A percentile compares a stretch with the other conserved stretches of the same genome.
Evolutionary conservation across 2,888 invertebrate genomes (phyloP).

Genomic region (Lutraria lutraria): DNA sequence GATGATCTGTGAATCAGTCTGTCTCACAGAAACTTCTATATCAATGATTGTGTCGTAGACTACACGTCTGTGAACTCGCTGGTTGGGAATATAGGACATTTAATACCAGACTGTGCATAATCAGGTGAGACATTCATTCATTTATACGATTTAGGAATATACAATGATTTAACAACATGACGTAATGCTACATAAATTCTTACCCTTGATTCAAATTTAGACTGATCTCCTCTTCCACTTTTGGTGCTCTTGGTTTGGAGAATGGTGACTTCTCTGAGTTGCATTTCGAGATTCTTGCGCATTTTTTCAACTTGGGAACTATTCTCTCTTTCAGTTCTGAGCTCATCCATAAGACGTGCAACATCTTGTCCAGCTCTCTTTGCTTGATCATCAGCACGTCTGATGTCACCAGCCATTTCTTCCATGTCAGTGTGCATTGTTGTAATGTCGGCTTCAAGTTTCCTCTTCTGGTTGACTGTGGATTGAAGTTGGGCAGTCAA

Average conservation of each 20-base stretch:
- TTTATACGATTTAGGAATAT: no score
- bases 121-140: no score
- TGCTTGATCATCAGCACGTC: conserved; percentile 96
- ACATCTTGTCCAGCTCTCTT: conserved; percentile 90
- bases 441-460: conserved; percentile 99
- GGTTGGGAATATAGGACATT: no score
- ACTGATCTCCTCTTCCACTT: conserved; percentile 99
- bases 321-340: conserved; percentile 99
- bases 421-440: conserved; percentile 99
- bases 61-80: no score
- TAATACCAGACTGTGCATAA: no score
- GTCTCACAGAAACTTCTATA: no score
- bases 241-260: conserved; percentile 98
- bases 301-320: conserved; percentile 99
- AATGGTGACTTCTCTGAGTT: conserved; percentile 97
- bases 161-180: no score
- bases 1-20: no score
- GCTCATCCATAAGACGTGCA: conserved; percentile 98
- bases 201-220: conserved; percentile 95
- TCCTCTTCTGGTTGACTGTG: conserved; percentile 98
- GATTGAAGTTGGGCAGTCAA: conserved; percentile 97
- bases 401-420: conserved; percentile 99
- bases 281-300: conserved; percentile 98
- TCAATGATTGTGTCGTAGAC: no score
- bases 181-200: conserved; percentile 20